Conservation (phyloP, 2,797 vertebrate genomes). For the Coilia nasus region DNA sequence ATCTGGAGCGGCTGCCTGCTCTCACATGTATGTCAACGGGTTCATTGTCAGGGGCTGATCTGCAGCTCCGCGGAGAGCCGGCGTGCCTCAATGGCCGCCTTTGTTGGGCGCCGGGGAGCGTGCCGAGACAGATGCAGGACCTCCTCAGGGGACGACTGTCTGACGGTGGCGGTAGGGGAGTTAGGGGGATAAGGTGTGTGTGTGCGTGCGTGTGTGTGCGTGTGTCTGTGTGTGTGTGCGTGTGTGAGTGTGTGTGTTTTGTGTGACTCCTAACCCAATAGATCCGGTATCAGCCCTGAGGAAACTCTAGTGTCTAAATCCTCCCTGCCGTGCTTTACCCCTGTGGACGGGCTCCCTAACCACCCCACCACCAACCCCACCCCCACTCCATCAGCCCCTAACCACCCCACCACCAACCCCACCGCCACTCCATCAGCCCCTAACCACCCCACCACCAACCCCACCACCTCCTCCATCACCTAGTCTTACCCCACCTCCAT, state of each 20-base stretch:
- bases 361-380: too few relatives aligned
- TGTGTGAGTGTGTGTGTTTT: slow-evolving; percentile 12
- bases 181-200: background rate
- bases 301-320: slow-evolving; percentile 59
- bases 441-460: too few relatives aligned
- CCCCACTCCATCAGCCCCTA: too few relatives aligned
- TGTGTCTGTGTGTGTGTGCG: background rate
- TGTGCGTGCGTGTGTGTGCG: background rate
- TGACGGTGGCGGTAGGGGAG: background rate
- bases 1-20: background rate
- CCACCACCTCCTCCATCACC: too few relatives aligned
- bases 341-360: background rate
- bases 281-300: slow-evolving; percentile 52
- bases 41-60: slow-evolving; percentile 4
- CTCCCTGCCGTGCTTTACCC: background rate
- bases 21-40: slow-evolving; percentile 1
- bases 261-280: slow-evolving; percentile 8
- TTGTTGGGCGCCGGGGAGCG: slow-evolving; percentile 7
- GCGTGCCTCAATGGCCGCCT: slow-evolving; percentile 1
- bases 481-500: too few relatives aligned
- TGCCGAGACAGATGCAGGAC: slow-evolving; percentile 14
- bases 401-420: too few relatives aligned
- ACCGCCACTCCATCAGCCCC: too few relatives aligned
- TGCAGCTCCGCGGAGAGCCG: background rate
- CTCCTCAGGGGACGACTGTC: slow-evolving; percentile 14